A percentile compares a stretch with the other conserved stretches of the same genome.
These are phyloP conservation scores for Pyralis farinalis DNA, from an alignment of 2,888 invertebrate species.

Conservation along the genomic window DNA sequence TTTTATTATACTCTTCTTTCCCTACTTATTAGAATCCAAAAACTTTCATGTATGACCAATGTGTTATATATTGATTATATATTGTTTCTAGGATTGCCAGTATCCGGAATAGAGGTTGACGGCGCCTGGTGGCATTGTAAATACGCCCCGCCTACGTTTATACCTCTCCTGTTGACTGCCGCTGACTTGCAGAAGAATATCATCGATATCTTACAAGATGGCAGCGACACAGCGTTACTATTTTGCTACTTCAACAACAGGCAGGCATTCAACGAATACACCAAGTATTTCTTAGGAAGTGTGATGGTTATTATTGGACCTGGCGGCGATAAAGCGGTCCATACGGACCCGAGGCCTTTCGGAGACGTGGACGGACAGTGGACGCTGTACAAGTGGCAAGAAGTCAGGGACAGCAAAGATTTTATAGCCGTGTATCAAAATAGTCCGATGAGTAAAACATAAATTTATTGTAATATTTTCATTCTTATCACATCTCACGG, in stretches of 20 bases:
- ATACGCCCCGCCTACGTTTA: conserved; percentile 87
- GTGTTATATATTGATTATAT: no score
- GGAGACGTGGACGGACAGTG: conserved; percentile 79
- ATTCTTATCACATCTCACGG: no score
- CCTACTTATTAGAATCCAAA: no score
- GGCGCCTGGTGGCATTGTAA: conserved; percentile 89
- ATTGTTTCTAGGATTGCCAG: conserved; percentile 69
- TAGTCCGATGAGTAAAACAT: not conserved
- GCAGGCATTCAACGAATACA: conserved; percentile 84
- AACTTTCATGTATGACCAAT: no score
- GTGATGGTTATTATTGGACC: conserved; percentile 89
- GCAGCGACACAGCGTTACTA: conserved; percentile 80
- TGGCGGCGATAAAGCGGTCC: conserved; percentile 79
- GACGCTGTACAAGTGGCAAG: conserved; percentile 76
- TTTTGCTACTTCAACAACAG: conserved; percentile 92
- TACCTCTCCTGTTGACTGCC: conserved; percentile 81
- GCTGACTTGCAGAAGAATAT: conserved; percentile 53
- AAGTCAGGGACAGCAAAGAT: conserved; percentile 83
- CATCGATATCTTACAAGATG: conserved; percentile 50
- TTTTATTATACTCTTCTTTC: no score
- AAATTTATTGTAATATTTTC: no score
- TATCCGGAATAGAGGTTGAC: conserved; percentile 89
- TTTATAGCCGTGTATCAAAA: conserved; percentile 82
- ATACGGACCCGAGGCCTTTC: conserved; percentile 87
- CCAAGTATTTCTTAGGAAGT: conserved; percentile 82